Evolutionary conservation across 35 echinoderm and acorn worm genomes (phyloP).

Genomic region (Ophiothrix spiculata): DNA sequence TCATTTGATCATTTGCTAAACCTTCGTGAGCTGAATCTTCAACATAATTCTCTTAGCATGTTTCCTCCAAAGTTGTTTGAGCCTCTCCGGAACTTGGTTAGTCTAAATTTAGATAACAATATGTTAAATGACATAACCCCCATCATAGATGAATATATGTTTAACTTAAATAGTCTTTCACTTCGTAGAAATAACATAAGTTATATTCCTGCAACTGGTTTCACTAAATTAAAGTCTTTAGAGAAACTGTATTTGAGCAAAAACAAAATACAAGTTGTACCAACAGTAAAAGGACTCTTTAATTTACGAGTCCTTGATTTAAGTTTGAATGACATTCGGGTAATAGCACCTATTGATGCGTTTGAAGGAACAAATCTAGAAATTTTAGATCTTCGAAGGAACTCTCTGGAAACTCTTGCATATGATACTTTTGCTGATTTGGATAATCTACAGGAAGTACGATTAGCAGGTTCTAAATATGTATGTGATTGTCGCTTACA

Average conservation of each 20-base stretch:
- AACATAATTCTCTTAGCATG: not conserved
- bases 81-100: not conserved
- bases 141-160: not conserved
- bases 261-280: not conserved
- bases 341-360: not conserved
- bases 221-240: not conserved
- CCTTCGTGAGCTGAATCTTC: not conserved
- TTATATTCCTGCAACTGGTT: not conserved
- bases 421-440: not conserved
- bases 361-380: not conserved
- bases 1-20: not conserved
- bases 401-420: not conserved
- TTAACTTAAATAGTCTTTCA: not conserved
- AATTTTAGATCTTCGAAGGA: not conserved
- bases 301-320: not conserved
- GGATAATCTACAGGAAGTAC: not conserved
- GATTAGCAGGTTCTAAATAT: not conserved
- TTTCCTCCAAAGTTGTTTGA: not conserved
- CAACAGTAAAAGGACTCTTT: not conserved
- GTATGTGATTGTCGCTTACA: not conserved
- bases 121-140: not conserved
- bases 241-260: not conserved
- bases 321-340: not conserved
- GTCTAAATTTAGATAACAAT: not conserved
- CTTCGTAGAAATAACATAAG: not conserved